A percentile compares a stretch with the other conserved stretches of the same genome.
Conservation (phyloP, 30 jellyfish, hydroid and myxozoan genomes). For the Nemopilema nomurai region DNA sequence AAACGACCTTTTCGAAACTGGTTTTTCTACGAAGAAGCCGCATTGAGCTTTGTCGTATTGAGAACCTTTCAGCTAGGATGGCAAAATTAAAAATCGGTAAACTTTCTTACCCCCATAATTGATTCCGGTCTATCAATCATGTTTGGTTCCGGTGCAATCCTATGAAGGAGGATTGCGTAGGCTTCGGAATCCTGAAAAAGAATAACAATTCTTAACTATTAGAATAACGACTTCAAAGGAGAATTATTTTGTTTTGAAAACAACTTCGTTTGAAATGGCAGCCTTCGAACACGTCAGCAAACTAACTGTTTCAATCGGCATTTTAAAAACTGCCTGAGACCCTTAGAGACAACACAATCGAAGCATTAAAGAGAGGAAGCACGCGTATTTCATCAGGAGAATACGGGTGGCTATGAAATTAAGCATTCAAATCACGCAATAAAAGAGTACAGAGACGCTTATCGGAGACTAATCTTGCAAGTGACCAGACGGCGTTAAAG, state of each 20-base stretch:
- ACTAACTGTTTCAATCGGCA: neutral
- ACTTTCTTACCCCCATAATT: slow-evolving; percentile 56
- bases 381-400: no score
- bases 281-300: neutral
- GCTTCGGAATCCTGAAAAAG: slow-evolving; percentile 95
- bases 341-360: neutral
- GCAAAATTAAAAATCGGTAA: neutral
- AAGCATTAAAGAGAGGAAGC: neutral
- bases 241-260: no score
- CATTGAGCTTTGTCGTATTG: no score
- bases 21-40: no score
- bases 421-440: neutral
- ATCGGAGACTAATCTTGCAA: neutral
- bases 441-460: neutral
- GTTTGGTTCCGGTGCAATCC: slow-evolving; percentile 92
- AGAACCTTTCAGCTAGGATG: neutral
- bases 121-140: slow-evolving; percentile 89
- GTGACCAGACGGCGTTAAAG: neutral
- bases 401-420: no score
- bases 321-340: neutral
- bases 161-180: slow-evolving; percentile 88
- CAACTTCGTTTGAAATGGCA: neutral
- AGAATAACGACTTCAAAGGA: no score
- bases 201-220: no score
- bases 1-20: no score